A percentile compares a stretch with the other conserved stretches of the same genome.
Evolutionary conservation across 1,140 invertebrate species (phyloP).

Genomic region (Apis dorsata): DNA sequence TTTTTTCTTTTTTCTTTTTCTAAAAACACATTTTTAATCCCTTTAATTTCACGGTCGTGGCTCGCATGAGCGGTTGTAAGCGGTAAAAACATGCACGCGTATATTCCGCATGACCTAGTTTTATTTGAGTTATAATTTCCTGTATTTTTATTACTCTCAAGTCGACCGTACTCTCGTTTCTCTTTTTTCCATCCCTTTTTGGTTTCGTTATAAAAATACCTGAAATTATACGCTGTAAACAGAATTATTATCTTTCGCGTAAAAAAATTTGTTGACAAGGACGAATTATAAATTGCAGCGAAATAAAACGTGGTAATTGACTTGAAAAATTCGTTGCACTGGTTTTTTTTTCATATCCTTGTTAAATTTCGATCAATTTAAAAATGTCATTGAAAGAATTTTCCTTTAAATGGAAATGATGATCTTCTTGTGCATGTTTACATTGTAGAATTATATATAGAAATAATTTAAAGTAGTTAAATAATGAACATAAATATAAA

Average conservation of each 20-base stretch:
- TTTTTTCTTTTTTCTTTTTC: no score
- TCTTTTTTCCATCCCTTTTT: not conserved
- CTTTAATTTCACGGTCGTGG: slow-evolving; percentile 7
- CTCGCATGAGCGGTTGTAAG: slow-evolving; percentile 3
- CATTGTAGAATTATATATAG: not conserved
- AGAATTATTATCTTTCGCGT: slow-evolving; percentile 2
- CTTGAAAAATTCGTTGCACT: not conserved
- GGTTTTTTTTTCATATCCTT: not conserved
- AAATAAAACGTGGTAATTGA: slow-evolving; percentile 13
- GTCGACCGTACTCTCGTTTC: not conserved
- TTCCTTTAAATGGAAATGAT: not conserved
- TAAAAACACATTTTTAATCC: slow-evolving; percentile 30
- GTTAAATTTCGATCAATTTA: not conserved
- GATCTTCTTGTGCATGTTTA: not conserved
- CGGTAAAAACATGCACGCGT: slow-evolving; percentile 14
- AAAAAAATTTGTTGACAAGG: not conserved
- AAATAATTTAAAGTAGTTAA: not conserved
- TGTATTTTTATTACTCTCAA: slow-evolving; percentile 44
- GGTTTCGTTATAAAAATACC: not conserved
- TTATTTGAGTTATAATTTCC: slow-evolving; percentile 39
- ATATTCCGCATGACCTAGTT: slow-evolving; percentile 38
- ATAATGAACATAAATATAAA: not conserved
- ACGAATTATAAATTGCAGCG: not conserved
- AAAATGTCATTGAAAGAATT: no score
- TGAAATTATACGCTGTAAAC: not conserved